Evolutionary conservation across 64 coral and sea anemone genomes (phyloP).

Genomic region (Montipora foliosa): DNA sequence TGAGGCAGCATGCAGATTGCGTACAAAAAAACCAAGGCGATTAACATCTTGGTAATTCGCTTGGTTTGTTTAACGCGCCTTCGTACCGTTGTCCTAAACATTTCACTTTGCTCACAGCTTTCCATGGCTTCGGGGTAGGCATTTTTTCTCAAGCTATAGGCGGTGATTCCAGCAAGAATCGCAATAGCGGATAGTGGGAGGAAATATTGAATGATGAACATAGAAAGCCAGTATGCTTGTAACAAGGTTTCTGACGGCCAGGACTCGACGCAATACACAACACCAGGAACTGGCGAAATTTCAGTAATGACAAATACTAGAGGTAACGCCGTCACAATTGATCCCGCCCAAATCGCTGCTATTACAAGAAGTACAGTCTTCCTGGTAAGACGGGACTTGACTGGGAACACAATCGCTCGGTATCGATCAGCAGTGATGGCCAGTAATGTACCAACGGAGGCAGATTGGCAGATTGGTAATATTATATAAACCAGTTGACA

Average conservation of each 20-base stretch:
- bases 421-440: slow-evolving; percentile 12
- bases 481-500: slow-evolving; percentile 11
- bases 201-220: slow-evolving; percentile 52
- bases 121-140: not conserved
- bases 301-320: not conserved
- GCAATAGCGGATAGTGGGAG: slow-evolving; percentile 42
- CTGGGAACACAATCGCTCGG: slow-evolving; percentile 46
- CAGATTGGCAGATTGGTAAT: not conserved
- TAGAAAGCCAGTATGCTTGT: slow-evolving; percentile 42
- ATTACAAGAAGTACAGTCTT: not conserved
- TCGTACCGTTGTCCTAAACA: not conserved
- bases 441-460: slow-evolving; percentile 12
- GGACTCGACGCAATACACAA: not conserved
- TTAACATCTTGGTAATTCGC: slow-evolving; percentile 61
- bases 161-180: slow-evolving; percentile 33
- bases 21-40: slow-evolving; percentile 72
- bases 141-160: slow-evolving; percentile 13
- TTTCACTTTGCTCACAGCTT: slow-evolving; percentile 9
- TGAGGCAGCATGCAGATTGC: slow-evolving; percentile 86
- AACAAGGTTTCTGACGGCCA: not conserved
- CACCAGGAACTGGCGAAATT: not conserved
- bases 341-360: slow-evolving; percentile 24
- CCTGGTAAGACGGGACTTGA: not conserved
- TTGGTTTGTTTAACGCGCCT: slow-evolving; percentile 47
- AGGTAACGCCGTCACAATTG: not conserved